Conservation (phyloP, 1,140 invertebrate genomes). For the Drosophila kepulauana region DNA sequence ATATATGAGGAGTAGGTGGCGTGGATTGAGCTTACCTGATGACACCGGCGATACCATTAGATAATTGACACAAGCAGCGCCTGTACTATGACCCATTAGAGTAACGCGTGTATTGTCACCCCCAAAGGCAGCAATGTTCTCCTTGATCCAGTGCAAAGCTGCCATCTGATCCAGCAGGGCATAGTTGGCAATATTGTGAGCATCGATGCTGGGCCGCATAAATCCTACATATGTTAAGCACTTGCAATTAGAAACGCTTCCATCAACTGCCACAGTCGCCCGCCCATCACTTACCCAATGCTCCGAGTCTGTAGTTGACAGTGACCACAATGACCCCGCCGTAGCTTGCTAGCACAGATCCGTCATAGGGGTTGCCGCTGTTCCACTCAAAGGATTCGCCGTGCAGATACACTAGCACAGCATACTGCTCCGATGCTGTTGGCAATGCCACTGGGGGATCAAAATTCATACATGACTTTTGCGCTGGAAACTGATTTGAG, state of each 20-base stretch:
- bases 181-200: conserved; percentile 92
- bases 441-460: conserved; percentile 22
- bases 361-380: conserved; percentile 96
- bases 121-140: conserved; percentile 93
- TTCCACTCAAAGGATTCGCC: conserved; percentile 97
- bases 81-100: conserved; percentile 96
- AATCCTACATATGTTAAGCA: conserved; percentile 88
- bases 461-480: background rate
- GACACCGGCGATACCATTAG: conserved; percentile 94
- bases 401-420: conserved; percentile 96
- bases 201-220: conserved; percentile 90
- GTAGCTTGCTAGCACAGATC: conserved; percentile 93
- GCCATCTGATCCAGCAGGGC: conserved; percentile 95
- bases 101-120: conserved; percentile 95
- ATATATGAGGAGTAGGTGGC: background rate
- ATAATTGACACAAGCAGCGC: conserved; percentile 96
- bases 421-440: conserved; percentile 83
- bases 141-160: conserved; percentile 94
- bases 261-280: background rate
- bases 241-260: conserved; percentile 24
- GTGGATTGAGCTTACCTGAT: conserved; percentile 85
- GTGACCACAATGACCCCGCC: conserved; percentile 97
- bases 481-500: background rate
- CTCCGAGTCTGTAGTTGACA: conserved; percentile 96
- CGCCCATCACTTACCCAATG: conserved; percentile 89